Evolutionary conservation across 1,140 invertebrate species (phyloP), one percentile per base, ranked within the genome.

Genomic region (Cylas formicarius): DNA sequence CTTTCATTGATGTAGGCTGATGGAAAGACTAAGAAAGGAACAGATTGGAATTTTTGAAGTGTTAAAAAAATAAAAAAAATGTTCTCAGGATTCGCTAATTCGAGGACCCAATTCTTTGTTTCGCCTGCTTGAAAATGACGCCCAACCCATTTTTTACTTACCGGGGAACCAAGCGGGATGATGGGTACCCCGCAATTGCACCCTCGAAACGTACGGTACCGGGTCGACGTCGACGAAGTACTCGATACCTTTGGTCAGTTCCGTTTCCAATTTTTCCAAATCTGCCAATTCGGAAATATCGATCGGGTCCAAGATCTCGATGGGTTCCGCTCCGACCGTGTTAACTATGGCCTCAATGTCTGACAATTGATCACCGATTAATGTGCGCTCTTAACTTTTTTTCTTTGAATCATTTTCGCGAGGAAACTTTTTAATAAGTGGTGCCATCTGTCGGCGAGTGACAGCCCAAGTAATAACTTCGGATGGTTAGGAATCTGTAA

Each of bases 131-230:
- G n/a, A n/a, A n/a, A n/a, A n/a, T n/a, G n/a, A n/a, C n/a, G n/a
- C n/a, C n/a, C n/a, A 7, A 44, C 29, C 31, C 24, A 18, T 26
- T n/a, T n/a, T n/a, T n/a, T n/a, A n/a, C n/a, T 48, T 48, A 57
- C 62, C 63, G 28, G 59, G 59, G 43, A 66, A 64, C 56, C 59
- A 64, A 9, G 37, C 13, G 2, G 63, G 63, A 6, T 46, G 40
- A 22, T 59, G 45, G 4, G 53, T 44, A 8, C 63, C 63, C 26
- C 63, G 32, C 16, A 65, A 35, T 40, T 65, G 63, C 8, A 62
- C 53, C 37, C 51, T 58, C 9, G 59, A 58, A 19, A 52, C 28
- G 14, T 57, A 59, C 41, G 54, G 54, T 1, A 53, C 38, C 3
- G 53, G 47, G 43, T 55, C 37, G 7, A 50, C 44, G 18, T 55